Percentiles rank a stretch among this genome's conserved stretches.
Conservation (phyloP, 2,797 vertebrate genomes). For the Prionace glauca region DNA sequence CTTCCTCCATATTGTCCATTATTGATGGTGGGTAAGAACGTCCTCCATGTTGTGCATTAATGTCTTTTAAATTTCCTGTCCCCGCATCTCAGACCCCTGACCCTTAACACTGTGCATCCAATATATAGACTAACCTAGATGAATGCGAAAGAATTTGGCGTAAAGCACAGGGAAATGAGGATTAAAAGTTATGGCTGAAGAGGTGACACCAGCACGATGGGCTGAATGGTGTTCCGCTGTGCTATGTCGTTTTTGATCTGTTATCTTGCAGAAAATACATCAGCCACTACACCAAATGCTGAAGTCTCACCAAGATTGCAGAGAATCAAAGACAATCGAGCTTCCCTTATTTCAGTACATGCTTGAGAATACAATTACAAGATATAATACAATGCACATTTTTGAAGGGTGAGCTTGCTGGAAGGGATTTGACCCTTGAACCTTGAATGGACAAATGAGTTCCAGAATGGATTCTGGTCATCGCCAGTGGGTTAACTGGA, state of each 20-base stretch:
- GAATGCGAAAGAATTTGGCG: neutral
- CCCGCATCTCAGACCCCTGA: neutral
- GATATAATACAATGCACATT: slow-evolving; percentile 7
- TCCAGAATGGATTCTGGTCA: neutral
- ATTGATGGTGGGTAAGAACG: neutral
- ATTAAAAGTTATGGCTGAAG: neutral
- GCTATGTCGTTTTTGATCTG: neutral
- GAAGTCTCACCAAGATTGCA: neutral
- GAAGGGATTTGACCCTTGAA: neutral
- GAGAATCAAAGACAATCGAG: neutral
- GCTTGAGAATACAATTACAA: neutral
- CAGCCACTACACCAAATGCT: neutral
- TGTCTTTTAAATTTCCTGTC: neutral
- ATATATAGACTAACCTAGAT: neutral
- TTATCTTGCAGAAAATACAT: neutral
- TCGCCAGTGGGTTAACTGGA: neutral
- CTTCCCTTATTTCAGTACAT: neutral
- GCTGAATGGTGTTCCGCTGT: neutral
- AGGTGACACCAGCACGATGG: neutral
- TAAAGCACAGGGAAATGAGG: neutral
- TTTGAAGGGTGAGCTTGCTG: neutral
- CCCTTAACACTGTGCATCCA: neutral
- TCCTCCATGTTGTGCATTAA: neutral
- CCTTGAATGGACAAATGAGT: neutral
- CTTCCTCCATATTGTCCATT: neutral